Evolutionary conservation across 2,113 vertebrate genomes (phyloP).

Genomic region (Poeciliopsis turrubarensis): DNA sequence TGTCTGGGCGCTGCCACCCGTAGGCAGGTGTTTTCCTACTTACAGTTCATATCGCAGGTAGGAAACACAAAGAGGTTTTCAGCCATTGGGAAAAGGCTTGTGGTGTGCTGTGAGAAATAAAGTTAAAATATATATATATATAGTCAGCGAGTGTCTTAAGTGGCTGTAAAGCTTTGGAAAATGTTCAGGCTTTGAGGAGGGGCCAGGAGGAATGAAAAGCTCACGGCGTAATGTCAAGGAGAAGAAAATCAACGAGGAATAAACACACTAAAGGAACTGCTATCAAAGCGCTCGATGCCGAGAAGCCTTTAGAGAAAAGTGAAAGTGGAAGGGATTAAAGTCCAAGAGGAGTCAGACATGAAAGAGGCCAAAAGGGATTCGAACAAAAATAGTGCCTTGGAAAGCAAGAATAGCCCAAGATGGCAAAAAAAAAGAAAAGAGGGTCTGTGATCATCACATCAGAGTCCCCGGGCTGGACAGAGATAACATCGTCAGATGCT

Average conservation of each 20-base stretch:
- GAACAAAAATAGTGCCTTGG: constrained; percentile 9
- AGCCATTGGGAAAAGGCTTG: not conserved
- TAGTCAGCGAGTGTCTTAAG: constrained; percentile 11
- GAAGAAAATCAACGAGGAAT: constrained; percentile 24
- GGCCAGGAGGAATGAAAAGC: not conserved
- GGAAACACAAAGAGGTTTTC: not conserved
- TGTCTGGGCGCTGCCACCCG: constrained; percentile 14
- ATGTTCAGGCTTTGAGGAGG: not conserved
- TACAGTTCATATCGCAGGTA: constrained; percentile 5
- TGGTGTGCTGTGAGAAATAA: not conserved
- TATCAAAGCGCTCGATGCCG: constrained; percentile 25
- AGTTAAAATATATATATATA: not conserved
- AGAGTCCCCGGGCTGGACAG: not conserved
- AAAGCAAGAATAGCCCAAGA: constrained; percentile 22
- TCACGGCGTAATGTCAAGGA: constrained; percentile 24
- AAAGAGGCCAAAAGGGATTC: constrained; percentile 34
- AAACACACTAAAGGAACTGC: constrained; percentile 1
- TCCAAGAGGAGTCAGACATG: constrained; percentile 12
- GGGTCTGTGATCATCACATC: constrained; percentile 15
- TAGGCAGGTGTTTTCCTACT: constrained; percentile 33
- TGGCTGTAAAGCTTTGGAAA: constrained; percentile 4
- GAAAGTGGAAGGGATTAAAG: constrained; percentile 13
- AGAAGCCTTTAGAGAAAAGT: constrained; percentile 7
- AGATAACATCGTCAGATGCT: not conserved
- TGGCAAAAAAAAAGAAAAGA: constrained; percentile 7